phyloP scores from a whole-genome alignment of 2,888 invertebrate genomes.

The Brachylomia viminalis region DNA sequence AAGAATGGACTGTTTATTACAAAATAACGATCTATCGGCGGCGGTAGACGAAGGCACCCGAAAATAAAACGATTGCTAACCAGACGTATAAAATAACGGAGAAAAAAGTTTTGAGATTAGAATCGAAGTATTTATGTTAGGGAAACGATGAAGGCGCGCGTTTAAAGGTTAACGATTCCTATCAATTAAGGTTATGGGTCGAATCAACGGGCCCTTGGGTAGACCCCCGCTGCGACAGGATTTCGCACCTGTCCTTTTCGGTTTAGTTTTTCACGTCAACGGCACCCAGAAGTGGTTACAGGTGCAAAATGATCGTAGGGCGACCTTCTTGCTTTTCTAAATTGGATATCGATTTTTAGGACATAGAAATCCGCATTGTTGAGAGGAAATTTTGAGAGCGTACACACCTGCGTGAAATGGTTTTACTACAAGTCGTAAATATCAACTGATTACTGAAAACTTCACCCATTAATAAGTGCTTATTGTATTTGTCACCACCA shows the following conservation, averaged over 20 bases:
- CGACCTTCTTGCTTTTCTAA: conserved; percentile 65
- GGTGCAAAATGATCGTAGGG: conserved; percentile 80
- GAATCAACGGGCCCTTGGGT: conserved; percentile 78
- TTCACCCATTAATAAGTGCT: not conserved
- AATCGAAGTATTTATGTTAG: conserved; percentile 88
- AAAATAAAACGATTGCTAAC: conserved; percentile 87
- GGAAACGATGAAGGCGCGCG: conserved; percentile 86
- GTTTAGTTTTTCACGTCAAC: conserved; percentile 84
- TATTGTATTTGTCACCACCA: not conserved
- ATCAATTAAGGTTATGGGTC: conserved; percentile 90
- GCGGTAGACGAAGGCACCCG: conserved; percentile 83
- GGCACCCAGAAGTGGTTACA: conserved; percentile 83
- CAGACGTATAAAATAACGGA: conserved; percentile 85
- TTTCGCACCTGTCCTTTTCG: conserved; percentile 87
- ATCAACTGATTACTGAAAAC: not conserved
- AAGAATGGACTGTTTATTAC: conserved; percentile 89
- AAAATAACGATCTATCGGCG: conserved; percentile 87
- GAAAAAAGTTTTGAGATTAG: conserved; percentile 85
- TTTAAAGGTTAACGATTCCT: conserved; percentile 90
- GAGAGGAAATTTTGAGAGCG: not conserved
- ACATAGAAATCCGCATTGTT: not conserved
- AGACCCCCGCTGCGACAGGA: conserved; percentile 87
- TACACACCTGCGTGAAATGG: not conserved
- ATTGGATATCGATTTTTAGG: conserved; percentile 27
- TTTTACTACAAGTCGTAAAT: not conserved